A percentile compares a stretch with the other conserved stretches of the same genome.
Conservation (phyloP, 2,888 invertebrate species). For the Endotricha flammealis region DNA sequence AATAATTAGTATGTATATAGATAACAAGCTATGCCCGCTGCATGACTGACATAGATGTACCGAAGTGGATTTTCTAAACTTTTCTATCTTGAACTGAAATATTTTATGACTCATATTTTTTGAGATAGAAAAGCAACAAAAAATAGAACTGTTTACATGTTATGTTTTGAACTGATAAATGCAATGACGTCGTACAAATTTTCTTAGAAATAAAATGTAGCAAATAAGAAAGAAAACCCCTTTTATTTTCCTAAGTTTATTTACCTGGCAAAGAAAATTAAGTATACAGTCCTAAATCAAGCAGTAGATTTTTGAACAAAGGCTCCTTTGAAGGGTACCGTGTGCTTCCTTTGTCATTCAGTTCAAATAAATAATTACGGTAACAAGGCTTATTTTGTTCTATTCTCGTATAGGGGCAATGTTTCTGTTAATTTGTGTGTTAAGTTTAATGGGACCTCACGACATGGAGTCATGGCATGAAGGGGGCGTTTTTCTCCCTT, state of each 20-base stretch:
- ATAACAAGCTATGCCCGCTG: too few species aligned
- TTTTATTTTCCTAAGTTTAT: conserved; percentile 1
- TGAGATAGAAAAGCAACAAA: too few species aligned
- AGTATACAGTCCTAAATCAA: conserved; percentile 5
- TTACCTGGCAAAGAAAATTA: background rate
- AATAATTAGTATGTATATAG: too few species aligned
- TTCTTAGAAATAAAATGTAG: background rate
- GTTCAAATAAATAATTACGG: conserved; percentile 23
- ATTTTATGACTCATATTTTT: too few species aligned
- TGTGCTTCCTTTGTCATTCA: conserved; percentile 5
- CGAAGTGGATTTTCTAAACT: too few species aligned
- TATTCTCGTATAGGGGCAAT: conserved; percentile 22
- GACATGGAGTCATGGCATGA: conserved; percentile 35
- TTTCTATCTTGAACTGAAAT: too few species aligned
- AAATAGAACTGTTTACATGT: too few species aligned
- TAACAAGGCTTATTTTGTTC: conserved; percentile 21
- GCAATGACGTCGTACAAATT: too few species aligned
- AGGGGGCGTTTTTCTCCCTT: conserved; percentile 55
- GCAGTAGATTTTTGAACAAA: conserved; percentile 5
- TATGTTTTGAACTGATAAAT: too few species aligned
- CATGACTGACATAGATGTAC: too few species aligned
- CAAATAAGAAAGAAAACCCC: background rate
- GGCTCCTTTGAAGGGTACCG: conserved; percentile 6
- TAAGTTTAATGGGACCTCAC: conserved; percentile 58
- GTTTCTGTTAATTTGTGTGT: conserved; percentile 55